These are phyloP conservation scores for Gryon sp. DNA, from an alignment of 1,140 invertebrate species.

Conservation along the genomic window DNA sequence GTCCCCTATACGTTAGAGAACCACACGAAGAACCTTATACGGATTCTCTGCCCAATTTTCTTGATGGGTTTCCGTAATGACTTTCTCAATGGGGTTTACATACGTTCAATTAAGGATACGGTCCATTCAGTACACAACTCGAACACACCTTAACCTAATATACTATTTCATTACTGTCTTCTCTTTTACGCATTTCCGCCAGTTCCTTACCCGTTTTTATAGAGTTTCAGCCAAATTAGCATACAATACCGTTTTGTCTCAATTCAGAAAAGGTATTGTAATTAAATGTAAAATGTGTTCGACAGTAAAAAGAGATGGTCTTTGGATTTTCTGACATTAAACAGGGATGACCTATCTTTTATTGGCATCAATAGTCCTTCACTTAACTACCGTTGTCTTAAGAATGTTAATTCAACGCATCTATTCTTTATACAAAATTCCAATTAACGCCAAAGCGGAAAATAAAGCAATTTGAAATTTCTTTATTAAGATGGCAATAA, in stretches of 20 bases:
- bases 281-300: slow-evolving; percentile 43
- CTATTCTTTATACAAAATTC: too few species aligned
- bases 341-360: slow-evolving; percentile 6
- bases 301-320: neutral
- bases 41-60: slow-evolving; percentile 54
- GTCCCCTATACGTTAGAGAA: slow-evolving; percentile 17
- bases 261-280: slow-evolving; percentile 20
- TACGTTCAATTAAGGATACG: slow-evolving; percentile 52
- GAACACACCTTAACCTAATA: slow-evolving; percentile 50
- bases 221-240: slow-evolving; percentile 18
- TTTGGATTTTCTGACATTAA: neutral
- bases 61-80: slow-evolving; percentile 60
- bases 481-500: too few species aligned
- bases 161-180: slow-evolving; percentile 35
- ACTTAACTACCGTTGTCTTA: neutral
- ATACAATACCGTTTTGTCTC: slow-evolving; percentile 31
- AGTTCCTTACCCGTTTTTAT: neutral
- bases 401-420: slow-evolving; percentile 2
- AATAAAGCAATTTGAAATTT: too few species aligned
- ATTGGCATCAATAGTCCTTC: slow-evolving; percentile 3
- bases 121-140: slow-evolving; percentile 31
- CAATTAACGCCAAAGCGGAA: too few species aligned
- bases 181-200: slow-evolving; percentile 20
- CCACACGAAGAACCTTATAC: slow-evolving; percentile 12
- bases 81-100: slow-evolving; percentile 58